Evolutionary conservation across 2,797 vertebrate species (phyloP), one percentile per base, ranked within the genome.

Genomic region (Eulemur rubriventer): DNA sequence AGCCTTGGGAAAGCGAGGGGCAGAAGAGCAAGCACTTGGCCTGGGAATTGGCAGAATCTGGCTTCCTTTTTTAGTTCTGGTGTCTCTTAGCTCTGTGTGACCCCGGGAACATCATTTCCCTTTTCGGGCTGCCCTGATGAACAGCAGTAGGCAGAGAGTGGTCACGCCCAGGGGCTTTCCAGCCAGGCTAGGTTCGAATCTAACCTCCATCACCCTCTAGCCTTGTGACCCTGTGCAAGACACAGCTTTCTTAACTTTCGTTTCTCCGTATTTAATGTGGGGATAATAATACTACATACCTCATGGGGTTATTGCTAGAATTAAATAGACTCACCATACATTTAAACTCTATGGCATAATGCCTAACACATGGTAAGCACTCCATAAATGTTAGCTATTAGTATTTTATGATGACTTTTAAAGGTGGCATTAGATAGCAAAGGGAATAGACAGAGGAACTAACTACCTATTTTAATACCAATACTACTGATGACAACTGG

Each of bases 381-480:
- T 95, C 91, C 52, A 43, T 83, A 81, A 92, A 80, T 28, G 22
- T 67, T 69, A 59, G n/a, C 82, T 75, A 30, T 52, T 96, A 52
- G 65, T 96, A 80, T 84, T 91, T 96, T 90, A 85, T 67, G 72
- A 90, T 8, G 70, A 91, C 7, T 92, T 97, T 70, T 61, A 92
- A 92, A 83, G 52, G 63, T 35, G 10, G 38, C 7, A 28, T 59
- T 17, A 76, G 28, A 95, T 65, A 84, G 6, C 69, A 69, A 94
- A 91, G 35, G 86, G 52, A 87, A 50, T 76, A 80, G 24, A 76
- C 13, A 17, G 9, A 84, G 79, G 80, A 78, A 67, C 63, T 69
- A 94, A 82, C 4, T 59, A 83, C 59, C 26, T 81, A n/a, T 75
- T 84, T 94, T 89, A 89, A 90, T 41, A 90, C 20, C 72, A 82